These are phyloP conservation scores for Ciconia maguari DNA, from an alignment of 2,113 vertebrate species.

Conservation along the genomic window DNA sequence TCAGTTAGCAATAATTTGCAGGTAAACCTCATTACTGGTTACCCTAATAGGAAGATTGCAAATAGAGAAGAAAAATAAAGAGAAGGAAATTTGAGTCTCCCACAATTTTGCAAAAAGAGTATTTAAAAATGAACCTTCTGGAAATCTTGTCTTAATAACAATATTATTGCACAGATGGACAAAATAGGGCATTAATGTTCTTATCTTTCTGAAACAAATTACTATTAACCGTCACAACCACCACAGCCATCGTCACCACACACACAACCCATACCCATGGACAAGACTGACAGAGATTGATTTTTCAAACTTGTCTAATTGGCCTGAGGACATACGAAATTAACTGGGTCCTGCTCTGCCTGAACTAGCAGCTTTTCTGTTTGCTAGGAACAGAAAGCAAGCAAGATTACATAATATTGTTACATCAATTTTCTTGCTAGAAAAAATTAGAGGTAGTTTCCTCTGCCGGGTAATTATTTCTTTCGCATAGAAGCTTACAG, in stretches of 20 bases:
- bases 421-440: neutral
- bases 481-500: neutral
- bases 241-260: neutral
- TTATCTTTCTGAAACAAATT: neutral
- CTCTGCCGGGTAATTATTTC: neutral
- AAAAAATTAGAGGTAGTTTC: neutral
- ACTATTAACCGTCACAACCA: neutral
- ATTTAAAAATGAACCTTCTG: neutral
- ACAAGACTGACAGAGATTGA: neutral
- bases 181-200: neutral
- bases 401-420: neutral
- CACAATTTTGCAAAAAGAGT: neutral
- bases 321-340: neutral
- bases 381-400: neutral
- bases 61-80: neutral
- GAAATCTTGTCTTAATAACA: neutral
- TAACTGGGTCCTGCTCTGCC: neutral
- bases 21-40: neutral
- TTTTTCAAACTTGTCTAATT: constrained; percentile 1
- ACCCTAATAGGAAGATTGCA: neutral
- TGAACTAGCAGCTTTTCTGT: neutral
- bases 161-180: neutral
- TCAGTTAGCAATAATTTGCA: neutral
- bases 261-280: neutral
- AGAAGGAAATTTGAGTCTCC: neutral